Evolutionary conservation across 2,113 vertebrate genomes (phyloP), one percentile per base, ranked within the genome.

Genomic region (Microcebus ravelobensis): DNA sequence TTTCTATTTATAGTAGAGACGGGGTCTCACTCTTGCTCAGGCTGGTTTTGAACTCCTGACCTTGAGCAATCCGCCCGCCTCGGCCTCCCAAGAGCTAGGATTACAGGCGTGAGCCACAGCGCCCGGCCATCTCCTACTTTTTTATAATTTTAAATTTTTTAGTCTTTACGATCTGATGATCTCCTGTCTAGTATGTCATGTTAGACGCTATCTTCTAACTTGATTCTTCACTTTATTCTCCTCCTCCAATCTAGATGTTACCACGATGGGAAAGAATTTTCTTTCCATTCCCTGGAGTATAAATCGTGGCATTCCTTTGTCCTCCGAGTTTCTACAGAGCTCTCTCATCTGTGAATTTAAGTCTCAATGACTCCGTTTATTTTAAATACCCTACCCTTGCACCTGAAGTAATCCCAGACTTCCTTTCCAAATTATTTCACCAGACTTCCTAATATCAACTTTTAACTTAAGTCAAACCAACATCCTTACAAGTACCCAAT

Each of bases 401-500:
- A 82, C 29, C 71, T 29, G 23, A 80, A 74, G 34, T 29, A 95
- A 82, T 59, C 34, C 12, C 23, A 73, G 74, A 68, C 45, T 29
- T 94, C 8, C 31, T 80, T 90, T 77, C 55, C 80, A 74, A 73
- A 67, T 36, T 27, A 91, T 88, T 88, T 93, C 36, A 81, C 36
- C n/a, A 80, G 65, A 57, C 27, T 55, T 42, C 27, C 20, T 71
- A 45, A 48, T 29, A 59, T 17, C 45, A 80, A 34, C 18, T 80
- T 94, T n/a, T 57, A 70, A 70, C 2, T 89, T 93, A 68, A 70
- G 27, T 34, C 45, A 71, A 87, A 55, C 7, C 20, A 70, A 6
- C 39, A 63, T 74, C 36, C 13, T 68, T 50, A 71, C 2, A 20
- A 34, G 71, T 14, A 17, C 31, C 12, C 61, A 73, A n/a, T 42